Evolutionary conservation across 2,113 vertebrate genomes (phyloP), one percentile per base, ranked within the genome.

Genomic region (Guaruba guarouba): DNA sequence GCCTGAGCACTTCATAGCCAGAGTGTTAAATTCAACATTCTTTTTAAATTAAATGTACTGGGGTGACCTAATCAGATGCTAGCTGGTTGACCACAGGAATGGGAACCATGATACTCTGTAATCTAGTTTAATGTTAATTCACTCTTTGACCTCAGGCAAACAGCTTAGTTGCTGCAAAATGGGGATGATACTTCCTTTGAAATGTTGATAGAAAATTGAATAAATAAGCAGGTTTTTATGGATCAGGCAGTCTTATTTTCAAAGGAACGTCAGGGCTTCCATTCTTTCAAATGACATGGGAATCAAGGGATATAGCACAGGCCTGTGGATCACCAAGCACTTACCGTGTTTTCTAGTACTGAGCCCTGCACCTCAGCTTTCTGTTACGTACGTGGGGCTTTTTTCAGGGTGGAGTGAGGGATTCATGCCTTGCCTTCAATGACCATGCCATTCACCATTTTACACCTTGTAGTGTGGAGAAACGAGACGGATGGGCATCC

Each of bases 81-180:
- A 44, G 37, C 83, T 95, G 93, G 92, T 94, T 91, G 95, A 93
- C 96, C 93, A 92, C 96, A 96, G 86, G 96, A 97, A 95, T 96
- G 90, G 93, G 80, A 96, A 79, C 83, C 79, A 82, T 4, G n/a
- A 69, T 88, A 70, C 69, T 93, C 66, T 94, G 52, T 90, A 96
- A 90, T 96, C 95, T 94, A 84, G 86, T 82, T 90, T 86, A 93
- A 84, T 0, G 7, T 94, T 96, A 90, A 93, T 90, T 96, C 86
- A 76, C 62, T 94, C 73, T 82, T 80, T 96, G 95, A 96, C 95
- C 80, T 82, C 96, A 93, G 83, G 70, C 92, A 94, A 96, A 78
- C 62, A 75, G 73, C 80, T 91, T 89, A 82, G 81, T 57, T 94
- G 61, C 86, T 93, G 69, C 66, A 90, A 86, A 93, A 89, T 62